These are phyloP conservation scores for Erinaceus europaeus DNA, from an alignment of 2,113 vertebrate genomes.

Conservation along the genomic window DNA sequence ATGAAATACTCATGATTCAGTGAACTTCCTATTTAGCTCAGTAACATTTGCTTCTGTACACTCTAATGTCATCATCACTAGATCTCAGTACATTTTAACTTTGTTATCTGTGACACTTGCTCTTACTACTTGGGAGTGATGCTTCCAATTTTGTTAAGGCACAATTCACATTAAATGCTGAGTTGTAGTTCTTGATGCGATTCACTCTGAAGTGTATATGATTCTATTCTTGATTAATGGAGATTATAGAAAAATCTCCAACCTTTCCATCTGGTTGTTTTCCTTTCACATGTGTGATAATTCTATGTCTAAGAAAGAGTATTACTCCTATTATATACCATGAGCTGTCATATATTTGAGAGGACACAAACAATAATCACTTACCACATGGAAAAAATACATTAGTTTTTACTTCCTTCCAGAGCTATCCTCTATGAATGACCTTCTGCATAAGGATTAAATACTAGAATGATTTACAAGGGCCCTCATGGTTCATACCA, in stretches of 20 bases:
- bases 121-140: not conserved
- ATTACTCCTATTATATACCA: too few relatives aligned
- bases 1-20: not conserved
- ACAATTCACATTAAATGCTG: not conserved
- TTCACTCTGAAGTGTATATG: not conserved
- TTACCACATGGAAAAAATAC: not conserved
- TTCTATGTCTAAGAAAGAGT: not conserved
- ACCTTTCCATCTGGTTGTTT: too few relatives aligned
- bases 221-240: too few relatives aligned
- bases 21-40: not conserved
- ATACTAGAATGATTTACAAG: not conserved
- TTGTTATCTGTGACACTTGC: not conserved
- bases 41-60: not conserved
- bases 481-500: too few relatives aligned
- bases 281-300: not conserved
- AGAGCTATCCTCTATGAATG: not conserved
- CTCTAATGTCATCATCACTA: not conserved
- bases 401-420: not conserved
- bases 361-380: not conserved
- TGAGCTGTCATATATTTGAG: not conserved
- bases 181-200: not conserved
- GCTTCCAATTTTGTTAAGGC: not conserved
- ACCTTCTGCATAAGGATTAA: not conserved
- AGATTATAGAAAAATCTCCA: too few relatives aligned
- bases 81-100: not conserved